Evolutionary conservation across 2,888 invertebrate species (phyloP).

Genomic region (Leucoptera coffeella): DNA sequence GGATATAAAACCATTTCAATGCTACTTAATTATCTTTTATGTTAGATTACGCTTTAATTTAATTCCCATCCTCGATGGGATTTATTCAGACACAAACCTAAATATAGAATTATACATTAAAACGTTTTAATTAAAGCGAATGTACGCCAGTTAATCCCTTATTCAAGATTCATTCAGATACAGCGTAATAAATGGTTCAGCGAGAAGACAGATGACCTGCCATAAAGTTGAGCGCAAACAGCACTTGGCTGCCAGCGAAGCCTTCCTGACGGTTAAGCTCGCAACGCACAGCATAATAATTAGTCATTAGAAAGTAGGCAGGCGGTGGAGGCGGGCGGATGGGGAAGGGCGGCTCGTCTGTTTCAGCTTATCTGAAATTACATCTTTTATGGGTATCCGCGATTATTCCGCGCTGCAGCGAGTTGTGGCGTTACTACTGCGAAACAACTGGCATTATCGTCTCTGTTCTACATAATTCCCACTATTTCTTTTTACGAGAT

Average conservation of each 20-base stretch:
- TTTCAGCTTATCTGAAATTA: slow-evolving; percentile 55
- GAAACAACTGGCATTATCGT: slow-evolving; percentile 42
- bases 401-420: slow-evolving; percentile 53
- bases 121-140: too few species aligned
- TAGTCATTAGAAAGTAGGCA: slow-evolving; percentile 54
- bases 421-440: slow-evolving; percentile 43
- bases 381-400: slow-evolving; percentile 54
- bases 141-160: too few species aligned
- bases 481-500: slow-evolving; percentile 44
- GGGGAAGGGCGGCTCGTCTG: slow-evolving; percentile 42
- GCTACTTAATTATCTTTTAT: too few species aligned
- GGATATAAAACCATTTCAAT: too few species aligned
- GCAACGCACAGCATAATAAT: slow-evolving; percentile 53
- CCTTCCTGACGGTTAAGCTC: slow-evolving; percentile 35
- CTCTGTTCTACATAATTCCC: slow-evolving; percentile 44
- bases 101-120: too few species aligned
- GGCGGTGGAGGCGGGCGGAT: slow-evolving; percentile 15
- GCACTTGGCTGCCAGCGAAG: slow-evolving; percentile 1
- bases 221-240: slow-evolving; percentile 19
- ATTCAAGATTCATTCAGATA: too few species aligned
- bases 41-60: too few species aligned
- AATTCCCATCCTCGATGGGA: too few species aligned
- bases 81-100: too few species aligned
- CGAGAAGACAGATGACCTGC: slow-evolving; percentile 21
- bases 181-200: too few species aligned